phyloP scores from a whole-genome alignment of 2,113 vertebrate species.

The Melospiza melodia region DNA sequence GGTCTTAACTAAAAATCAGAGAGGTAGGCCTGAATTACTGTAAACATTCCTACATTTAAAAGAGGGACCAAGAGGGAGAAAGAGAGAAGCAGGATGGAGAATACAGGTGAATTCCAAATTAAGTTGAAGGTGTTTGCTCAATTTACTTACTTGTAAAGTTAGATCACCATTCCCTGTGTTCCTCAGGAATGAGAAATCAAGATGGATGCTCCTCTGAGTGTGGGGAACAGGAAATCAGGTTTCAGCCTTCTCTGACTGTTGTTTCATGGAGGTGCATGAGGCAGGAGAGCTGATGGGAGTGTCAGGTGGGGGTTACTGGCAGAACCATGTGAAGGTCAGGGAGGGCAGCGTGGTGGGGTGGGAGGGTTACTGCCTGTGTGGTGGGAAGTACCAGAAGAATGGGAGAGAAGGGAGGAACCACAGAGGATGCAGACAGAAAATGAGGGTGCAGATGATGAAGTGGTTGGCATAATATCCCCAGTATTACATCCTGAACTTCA shows the following conservation, averaged over 20 bases:
- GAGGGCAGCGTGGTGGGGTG: neutral
- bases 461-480: neutral
- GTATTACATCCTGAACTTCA: neutral
- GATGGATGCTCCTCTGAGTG: neutral
- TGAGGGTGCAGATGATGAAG: neutral
- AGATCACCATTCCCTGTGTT: neutral
- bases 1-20: neutral
- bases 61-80: neutral
- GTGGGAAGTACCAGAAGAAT: neutral
- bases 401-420: neutral
- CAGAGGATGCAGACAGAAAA: neutral
- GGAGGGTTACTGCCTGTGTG: neutral
- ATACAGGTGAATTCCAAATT: neutral
- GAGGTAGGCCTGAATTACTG: conserved; percentile 6
- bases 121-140: neutral
- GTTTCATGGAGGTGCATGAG: neutral
- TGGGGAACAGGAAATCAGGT: neutral
- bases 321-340: neutral
- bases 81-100: neutral
- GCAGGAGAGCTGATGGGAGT: neutral
- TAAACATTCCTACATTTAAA: conserved; percentile 24
- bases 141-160: neutral
- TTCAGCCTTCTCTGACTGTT: neutral
- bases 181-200: neutral
- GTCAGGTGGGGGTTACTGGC: neutral